Evolutionary conservation across 1,140 invertebrate genomes (phyloP).

Genomic region (Neodiprion virginianus): DNA sequence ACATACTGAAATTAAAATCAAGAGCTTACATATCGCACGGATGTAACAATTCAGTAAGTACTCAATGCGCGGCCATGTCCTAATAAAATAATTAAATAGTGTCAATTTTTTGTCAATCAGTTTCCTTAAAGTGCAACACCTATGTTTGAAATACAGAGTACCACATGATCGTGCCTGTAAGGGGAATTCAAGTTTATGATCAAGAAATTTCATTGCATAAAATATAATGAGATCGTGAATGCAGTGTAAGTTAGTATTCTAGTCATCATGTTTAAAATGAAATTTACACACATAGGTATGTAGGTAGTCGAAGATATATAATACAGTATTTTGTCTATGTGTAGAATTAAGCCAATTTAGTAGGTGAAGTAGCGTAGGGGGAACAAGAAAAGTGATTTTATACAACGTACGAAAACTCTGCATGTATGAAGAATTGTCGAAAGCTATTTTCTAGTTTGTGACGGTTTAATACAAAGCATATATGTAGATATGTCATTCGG

Average conservation of each 20-base stretch:
- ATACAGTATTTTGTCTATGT: conserved; percentile 18
- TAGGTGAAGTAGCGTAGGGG: neutral
- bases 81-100: no score
- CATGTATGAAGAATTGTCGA: conserved; percentile 12
- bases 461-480: conserved; percentile 47
- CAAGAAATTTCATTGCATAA: neutral
- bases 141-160: no score
- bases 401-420: conserved; percentile 16
- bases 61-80: no score
- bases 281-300: neutral
- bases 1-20: no score
- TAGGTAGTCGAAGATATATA: neutral
- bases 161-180: neutral
- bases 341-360: neutral
- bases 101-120: no score
- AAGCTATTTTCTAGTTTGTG: conserved; percentile 36
- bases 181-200: neutral
- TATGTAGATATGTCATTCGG: conserved; percentile 37
- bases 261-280: conserved; percentile 4
- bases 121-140: no score
- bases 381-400: conserved; percentile 17
- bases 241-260: neutral
- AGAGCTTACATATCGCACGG: no score
- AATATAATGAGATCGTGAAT: neutral
- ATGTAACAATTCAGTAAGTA: no score